Conservation (phyloP, 2,797 vertebrate genomes). For the Anisognathus igniventris region DNA sequence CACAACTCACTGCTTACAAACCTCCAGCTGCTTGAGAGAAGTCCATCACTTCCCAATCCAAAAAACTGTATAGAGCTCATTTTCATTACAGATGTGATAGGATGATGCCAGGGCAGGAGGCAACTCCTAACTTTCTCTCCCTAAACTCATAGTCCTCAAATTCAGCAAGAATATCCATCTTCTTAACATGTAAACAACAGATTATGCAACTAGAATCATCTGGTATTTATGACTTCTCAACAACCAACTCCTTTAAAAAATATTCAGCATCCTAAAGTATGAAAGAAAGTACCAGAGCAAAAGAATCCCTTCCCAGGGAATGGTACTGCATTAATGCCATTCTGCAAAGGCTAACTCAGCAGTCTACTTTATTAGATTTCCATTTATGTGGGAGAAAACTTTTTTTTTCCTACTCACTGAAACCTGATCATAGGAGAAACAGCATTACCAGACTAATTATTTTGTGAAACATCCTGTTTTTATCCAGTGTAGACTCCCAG, state of each 20-base stretch:
- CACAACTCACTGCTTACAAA: neutral
- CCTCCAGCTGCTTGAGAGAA: neutral
- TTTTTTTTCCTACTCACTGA: neutral
- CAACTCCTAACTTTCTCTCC: neutral
- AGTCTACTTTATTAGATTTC: neutral
- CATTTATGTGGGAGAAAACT: neutral
- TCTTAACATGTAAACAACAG: neutral
- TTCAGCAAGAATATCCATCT: neutral
- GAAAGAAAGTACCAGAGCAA: neutral
- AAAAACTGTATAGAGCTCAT: neutral
- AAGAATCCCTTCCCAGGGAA: neutral
- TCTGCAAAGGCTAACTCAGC: neutral
- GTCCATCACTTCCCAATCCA: neutral
- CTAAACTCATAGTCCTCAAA: neutral
- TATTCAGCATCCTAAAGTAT: neutral
- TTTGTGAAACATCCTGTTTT: constrained; percentile 12
- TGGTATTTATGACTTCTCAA: neutral
- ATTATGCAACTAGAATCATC: neutral
- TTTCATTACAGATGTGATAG: neutral
- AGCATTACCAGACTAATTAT: neutral
- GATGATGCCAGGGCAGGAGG: neutral
- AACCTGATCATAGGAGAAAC: neutral
- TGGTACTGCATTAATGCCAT: neutral
- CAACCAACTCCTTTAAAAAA: neutral
- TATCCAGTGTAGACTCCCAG: neutral